Conservation (phyloP, 2,888 invertebrate genomes). For the Neocrepidodera transversa region DNA sequence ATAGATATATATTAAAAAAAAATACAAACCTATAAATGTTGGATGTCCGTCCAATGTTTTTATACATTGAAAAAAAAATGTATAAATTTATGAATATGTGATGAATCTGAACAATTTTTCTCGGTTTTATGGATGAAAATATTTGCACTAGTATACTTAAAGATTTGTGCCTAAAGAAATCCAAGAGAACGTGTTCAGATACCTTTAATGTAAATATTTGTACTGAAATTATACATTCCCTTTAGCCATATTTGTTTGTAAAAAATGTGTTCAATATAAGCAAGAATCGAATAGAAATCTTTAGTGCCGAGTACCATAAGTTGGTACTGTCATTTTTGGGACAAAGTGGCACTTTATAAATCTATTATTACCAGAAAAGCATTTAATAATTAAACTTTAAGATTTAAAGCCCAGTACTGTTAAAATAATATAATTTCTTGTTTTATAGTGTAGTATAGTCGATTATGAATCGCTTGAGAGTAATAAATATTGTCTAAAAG, state of each 20-base stretch:
- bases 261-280: background rate
- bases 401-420: too few relatives aligned
- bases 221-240: constrained; percentile 18
- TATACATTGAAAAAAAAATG: constrained; percentile 16
- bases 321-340: too few relatives aligned
- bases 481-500: too few relatives aligned
- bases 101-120: constrained; percentile 27
- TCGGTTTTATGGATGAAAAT: constrained; percentile 9
- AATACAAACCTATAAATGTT: constrained; percentile 34
- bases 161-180: constrained; percentile 20
- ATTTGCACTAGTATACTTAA: constrained; percentile 27
- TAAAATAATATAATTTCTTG: too few relatives aligned
- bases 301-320: too few relatives aligned
- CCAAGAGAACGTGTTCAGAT: constrained; percentile 22
- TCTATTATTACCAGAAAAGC: too few relatives aligned
- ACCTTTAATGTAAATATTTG: constrained; percentile 23
- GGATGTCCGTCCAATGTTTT: constrained; percentile 44
- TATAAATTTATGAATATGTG: constrained; percentile 22
- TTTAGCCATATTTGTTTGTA: background rate
- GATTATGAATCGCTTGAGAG: too few relatives aligned
- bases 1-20: background rate
- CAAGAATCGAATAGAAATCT: too few relatives aligned
- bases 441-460: too few relatives aligned
- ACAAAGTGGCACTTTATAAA: too few relatives aligned
- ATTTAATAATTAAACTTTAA: too few relatives aligned